phyloP scores from a whole-genome alignment of 2,797 vertebrate genomes.

The Scomberomorus guttatus region DNA sequence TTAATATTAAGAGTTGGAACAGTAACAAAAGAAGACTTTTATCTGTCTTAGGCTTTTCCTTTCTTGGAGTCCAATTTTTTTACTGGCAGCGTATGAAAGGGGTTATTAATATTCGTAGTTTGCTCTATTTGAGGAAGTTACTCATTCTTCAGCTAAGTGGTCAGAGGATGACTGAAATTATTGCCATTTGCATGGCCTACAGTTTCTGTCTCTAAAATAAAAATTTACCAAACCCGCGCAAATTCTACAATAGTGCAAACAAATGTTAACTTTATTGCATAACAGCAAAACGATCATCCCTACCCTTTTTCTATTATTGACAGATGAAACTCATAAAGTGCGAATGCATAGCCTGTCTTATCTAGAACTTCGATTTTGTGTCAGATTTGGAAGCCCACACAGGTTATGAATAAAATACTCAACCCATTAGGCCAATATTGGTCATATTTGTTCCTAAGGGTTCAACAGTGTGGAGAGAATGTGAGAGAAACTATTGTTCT shows the following conservation, averaged over 20 bases:
- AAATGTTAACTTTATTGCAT: slow-evolving; percentile 86
- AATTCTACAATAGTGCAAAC: slow-evolving; percentile 87
- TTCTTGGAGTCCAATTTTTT: slow-evolving; percentile 52
- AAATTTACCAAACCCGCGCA: slow-evolving; percentile 66
- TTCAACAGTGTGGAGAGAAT: slow-evolving; percentile 49
- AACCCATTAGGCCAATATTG: slow-evolving; percentile 33
- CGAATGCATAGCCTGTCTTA: slow-evolving; percentile 84
- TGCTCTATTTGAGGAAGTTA: slow-evolving; percentile 50
- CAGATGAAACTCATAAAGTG: slow-evolving; percentile 88
- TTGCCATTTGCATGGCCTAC: slow-evolving; percentile 74
- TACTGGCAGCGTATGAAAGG: slow-evolving; percentile 60
- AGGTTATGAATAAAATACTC: slow-evolving; percentile 44
- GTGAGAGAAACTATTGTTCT: slow-evolving; percentile 51
- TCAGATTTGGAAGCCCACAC: slow-evolving; percentile 67
- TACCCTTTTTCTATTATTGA: slow-evolving; percentile 75
- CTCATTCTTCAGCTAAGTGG: slow-evolving; percentile 62
- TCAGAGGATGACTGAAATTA: slow-evolving; percentile 61
- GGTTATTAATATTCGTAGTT: slow-evolving; percentile 53
- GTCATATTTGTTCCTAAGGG: slow-evolving; percentile 28
- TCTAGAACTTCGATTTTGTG: slow-evolving; percentile 52
- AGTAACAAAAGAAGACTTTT: slow-evolving; percentile 41
- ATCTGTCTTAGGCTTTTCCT: slow-evolving; percentile 42
- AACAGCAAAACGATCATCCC: slow-evolving; percentile 81
- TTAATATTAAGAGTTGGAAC: slow-evolving; percentile 52
- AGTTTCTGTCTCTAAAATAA: slow-evolving; percentile 75